Conservation (phyloP, 1,140 invertebrate genomes). For the Papilio xuthus region DNA sequence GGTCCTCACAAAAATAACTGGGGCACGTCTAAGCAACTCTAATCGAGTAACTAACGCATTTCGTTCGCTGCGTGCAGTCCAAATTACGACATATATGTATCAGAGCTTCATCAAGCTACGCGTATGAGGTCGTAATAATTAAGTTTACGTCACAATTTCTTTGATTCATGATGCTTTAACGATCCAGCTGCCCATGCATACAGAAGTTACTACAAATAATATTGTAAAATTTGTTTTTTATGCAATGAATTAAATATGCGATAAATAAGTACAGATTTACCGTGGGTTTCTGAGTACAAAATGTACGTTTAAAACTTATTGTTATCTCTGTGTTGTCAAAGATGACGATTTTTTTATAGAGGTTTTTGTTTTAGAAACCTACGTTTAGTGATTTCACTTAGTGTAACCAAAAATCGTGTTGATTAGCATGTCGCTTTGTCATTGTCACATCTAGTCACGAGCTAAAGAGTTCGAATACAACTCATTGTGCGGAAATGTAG, state of each 20-base stretch:
- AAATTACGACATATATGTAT: constrained; percentile 22
- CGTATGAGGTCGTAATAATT: not conserved
- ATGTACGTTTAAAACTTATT: too few species aligned
- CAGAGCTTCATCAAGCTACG: not conserved
- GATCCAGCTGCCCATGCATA: not conserved
- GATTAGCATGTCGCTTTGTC: constrained; percentile 31
- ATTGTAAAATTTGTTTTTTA: too few species aligned
- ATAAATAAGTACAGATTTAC: too few species aligned
- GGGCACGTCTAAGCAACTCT: constrained; percentile 50
- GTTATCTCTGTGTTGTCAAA: too few species aligned
- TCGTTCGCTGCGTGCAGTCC: constrained; percentile 1
- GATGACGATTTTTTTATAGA: too few species aligned
- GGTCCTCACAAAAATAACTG: constrained; percentile 58
- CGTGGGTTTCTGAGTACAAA: too few species aligned
- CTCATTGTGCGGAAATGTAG: constrained; percentile 34
- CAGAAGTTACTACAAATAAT: too few species aligned
- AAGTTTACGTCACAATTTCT: not conserved
- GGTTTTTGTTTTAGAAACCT: too few species aligned
- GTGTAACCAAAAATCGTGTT: constrained; percentile 5
- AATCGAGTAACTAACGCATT: constrained; percentile 43
- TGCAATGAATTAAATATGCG: too few species aligned
- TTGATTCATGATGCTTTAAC: not conserved
- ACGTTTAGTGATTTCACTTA: not conserved
- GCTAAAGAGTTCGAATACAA: not conserved
- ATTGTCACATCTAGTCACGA: constrained; percentile 32